phyloP scores from a whole-genome alignment of 2,888 invertebrate genomes.

The Himalopsyche tibetana region DNA sequence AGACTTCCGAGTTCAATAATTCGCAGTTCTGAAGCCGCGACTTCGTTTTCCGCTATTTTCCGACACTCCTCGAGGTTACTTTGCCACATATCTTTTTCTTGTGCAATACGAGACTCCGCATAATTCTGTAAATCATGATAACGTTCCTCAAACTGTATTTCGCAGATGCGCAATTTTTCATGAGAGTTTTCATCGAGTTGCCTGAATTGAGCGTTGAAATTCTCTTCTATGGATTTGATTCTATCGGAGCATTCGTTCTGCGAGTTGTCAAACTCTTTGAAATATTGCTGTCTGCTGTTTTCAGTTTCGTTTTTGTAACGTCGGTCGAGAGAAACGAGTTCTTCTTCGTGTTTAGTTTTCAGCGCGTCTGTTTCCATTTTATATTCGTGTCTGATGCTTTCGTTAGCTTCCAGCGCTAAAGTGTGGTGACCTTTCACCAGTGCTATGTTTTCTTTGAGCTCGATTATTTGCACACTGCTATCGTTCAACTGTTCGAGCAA shows the following conservation, averaged over 20 bases:
- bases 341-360: constrained; percentile 74
- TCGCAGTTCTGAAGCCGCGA: constrained; percentile 69
- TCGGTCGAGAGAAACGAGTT: constrained; percentile 71
- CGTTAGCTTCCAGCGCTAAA: constrained; percentile 75
- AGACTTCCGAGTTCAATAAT: constrained; percentile 71
- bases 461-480: constrained; percentile 66
- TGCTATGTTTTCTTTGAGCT: constrained; percentile 74
- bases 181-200: constrained; percentile 74
- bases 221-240: constrained; percentile 71
- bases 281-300: constrained; percentile 70
- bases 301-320: constrained; percentile 73
- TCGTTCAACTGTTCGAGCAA: not conserved
- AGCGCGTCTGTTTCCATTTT: constrained; percentile 74
- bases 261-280: constrained; percentile 70
- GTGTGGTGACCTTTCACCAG: constrained; percentile 77
- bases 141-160: constrained; percentile 75
- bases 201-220: constrained; percentile 70
- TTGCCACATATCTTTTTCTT: constrained; percentile 69
- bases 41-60: constrained; percentile 69
- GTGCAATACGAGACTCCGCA: constrained; percentile 45
- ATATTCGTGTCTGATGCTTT: constrained; percentile 75
- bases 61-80: constrained; percentile 71
- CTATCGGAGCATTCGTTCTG: constrained; percentile 71
- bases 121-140: constrained; percentile 72
- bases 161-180: constrained; percentile 74